These are phyloP conservation scores for Eupithecia pulchellata DNA, from an alignment of 2,888 invertebrate species.

Conservation along the genomic window DNA sequence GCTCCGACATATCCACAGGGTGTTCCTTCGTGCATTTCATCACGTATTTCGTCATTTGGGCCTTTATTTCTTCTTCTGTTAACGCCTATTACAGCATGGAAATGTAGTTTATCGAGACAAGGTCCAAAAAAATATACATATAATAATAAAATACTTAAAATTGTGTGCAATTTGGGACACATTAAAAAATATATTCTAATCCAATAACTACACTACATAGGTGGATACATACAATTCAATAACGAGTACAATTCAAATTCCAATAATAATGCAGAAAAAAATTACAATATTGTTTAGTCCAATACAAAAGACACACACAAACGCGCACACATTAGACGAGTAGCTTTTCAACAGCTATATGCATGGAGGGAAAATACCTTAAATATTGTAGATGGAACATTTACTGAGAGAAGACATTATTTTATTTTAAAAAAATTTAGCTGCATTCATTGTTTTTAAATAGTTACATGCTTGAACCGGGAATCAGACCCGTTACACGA, in stretches of 20 bases:
- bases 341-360: background rate
- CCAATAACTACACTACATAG: no score
- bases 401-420: no score
- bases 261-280: background rate
- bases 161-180: background rate
- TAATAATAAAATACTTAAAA: no score
- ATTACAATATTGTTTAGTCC: background rate
- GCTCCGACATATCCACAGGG: constrained; percentile 64
- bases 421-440: no score
- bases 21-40: constrained; percentile 67
- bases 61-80: constrained; percentile 69
- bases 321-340: background rate
- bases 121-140: background rate
- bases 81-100: constrained; percentile 37
- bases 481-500: no score
- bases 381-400: no score
- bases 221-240: background rate
- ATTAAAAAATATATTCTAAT: no score
- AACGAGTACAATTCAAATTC: background rate
- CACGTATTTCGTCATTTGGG: constrained; percentile 59
- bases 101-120: background rate
- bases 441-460: no score
- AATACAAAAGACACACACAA: background rate
- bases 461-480: no score
- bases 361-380: no score